Percentiles rank a stretch among this genome's conserved stretches.
Evolutionary conservation across 2,797 vertebrate genomes (phyloP).

Genomic region (Pangasius mekongensis): DNA sequence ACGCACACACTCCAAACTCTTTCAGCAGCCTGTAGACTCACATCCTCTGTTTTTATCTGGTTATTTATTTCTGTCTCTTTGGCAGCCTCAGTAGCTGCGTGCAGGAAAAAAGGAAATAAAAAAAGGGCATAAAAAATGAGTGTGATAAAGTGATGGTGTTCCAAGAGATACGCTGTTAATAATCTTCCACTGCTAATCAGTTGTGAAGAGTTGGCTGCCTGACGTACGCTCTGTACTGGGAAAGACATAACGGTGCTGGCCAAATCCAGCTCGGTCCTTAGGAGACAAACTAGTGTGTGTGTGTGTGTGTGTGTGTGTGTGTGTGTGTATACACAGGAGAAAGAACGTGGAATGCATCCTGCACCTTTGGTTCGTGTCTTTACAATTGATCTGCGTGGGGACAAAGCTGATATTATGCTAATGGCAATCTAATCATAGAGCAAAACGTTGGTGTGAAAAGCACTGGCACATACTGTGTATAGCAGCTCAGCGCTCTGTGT

Average conservation of each 20-base stretch:
- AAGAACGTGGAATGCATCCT: conserved; percentile 64
- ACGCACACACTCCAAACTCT: conserved; percentile 17
- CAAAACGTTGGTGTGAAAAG: conserved; percentile 59
- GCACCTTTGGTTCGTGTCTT: conserved; percentile 64
- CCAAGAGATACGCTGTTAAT: conserved; percentile 90
- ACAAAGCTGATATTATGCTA: conserved; percentile 79
- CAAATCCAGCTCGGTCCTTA: conserved; percentile 84
- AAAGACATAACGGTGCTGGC: conserved; percentile 74
- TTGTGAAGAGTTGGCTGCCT: conserved; percentile 81
- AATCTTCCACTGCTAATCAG: conserved; percentile 87
- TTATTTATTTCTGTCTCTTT: conserved; percentile 69
- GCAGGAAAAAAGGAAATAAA: conserved; percentile 70
- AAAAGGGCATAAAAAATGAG: conserved; percentile 61
- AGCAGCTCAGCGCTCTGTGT: conserved; percentile 63
- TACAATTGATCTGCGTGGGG: conserved; percentile 58
- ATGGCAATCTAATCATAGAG: conserved; percentile 74
- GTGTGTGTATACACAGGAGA: background rate
- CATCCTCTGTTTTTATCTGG: conserved; percentile 36
- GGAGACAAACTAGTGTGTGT: conserved; percentile 63
- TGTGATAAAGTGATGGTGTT: conserved; percentile 64
- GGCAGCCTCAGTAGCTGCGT: conserved; percentile 75
- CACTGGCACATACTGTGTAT: conserved; percentile 59
- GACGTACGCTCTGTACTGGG: conserved; percentile 81
- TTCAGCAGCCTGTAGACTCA: conserved; percentile 21
- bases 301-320: background rate